Percentiles rank a stretch among this genome's conserved stretches.
Conservation (phyloP, 2,797 vertebrate species). For the Trachops cirrhosus region DNA sequence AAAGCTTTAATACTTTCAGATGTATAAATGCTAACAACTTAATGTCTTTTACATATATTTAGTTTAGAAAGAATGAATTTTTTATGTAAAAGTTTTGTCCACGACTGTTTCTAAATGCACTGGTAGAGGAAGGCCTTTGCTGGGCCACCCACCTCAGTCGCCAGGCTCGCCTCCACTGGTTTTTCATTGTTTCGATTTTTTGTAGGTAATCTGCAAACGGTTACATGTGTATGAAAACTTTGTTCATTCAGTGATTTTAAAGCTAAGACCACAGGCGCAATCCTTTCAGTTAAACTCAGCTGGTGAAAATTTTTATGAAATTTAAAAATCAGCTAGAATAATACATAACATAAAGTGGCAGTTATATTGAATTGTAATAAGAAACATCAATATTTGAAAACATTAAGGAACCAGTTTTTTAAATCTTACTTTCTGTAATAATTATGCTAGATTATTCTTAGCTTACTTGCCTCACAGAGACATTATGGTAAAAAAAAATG, state of each 20-base stretch:
- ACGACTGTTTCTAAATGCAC: neutral
- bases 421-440: neutral
- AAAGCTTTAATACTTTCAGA: constrained; percentile 17
- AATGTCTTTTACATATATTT: neutral
- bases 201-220: neutral
- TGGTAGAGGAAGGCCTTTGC: neutral
- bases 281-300: neutral
- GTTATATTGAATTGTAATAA: neutral
- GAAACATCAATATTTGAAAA: constrained; percentile 2
- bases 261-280: neutral
- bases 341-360: neutral
- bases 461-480: neutral
- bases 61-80: neutral
- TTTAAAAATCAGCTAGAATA: neutral
- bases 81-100: neutral
- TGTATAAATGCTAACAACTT: neutral
- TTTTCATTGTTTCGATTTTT: neutral
- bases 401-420: constrained; percentile 13
- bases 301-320: neutral
- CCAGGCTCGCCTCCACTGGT: neutral
- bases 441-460: neutral
- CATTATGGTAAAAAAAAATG: neutral
- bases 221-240: neutral
- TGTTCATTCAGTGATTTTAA: neutral
- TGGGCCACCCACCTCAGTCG: neutral